phyloP scores from a whole-genome alignment of 2,113 vertebrate genomes.

The Apaloderma vittatum region DNA sequence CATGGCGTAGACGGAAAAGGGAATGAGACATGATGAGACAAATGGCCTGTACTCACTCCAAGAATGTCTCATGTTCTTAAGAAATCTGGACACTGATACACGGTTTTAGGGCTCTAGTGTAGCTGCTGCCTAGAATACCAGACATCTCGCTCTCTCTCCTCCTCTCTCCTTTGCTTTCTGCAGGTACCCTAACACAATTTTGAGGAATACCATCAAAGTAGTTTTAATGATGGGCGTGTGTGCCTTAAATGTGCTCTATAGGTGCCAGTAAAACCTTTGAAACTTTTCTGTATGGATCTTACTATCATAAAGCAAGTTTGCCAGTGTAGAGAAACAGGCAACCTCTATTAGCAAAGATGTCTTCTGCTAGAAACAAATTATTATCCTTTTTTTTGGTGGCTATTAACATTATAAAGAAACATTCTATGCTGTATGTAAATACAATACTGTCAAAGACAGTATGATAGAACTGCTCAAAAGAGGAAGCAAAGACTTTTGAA shows the following conservation, averaged over 20 bases:
- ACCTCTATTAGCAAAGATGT: neutral
- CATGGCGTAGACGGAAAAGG: slow-evolving; percentile 52
- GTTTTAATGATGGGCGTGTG: neutral
- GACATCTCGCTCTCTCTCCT: neutral
- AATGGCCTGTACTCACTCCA: neutral
- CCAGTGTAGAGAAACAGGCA: neutral
- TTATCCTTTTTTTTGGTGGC: neutral
- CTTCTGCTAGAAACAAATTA: neutral
- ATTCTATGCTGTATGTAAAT: neutral
- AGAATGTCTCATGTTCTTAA: neutral
- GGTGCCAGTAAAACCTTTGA: neutral
- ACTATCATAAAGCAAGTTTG: neutral
- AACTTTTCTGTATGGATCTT: neutral
- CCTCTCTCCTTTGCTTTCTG: neutral
- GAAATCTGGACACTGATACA: slow-evolving; percentile 1
- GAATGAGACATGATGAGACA: slow-evolving; percentile 26
- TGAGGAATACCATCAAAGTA: neutral
- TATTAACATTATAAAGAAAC: neutral
- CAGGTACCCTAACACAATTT: neutral
- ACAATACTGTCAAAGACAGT: neutral
- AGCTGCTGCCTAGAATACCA: neutral
- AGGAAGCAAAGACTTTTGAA: neutral
- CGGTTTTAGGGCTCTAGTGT: neutral
- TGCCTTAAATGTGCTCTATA: neutral
- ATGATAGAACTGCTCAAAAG: neutral